Conservation (phyloP, 2,797 vertebrate species). For the Gobionotothen gibberifrons region DNA sequence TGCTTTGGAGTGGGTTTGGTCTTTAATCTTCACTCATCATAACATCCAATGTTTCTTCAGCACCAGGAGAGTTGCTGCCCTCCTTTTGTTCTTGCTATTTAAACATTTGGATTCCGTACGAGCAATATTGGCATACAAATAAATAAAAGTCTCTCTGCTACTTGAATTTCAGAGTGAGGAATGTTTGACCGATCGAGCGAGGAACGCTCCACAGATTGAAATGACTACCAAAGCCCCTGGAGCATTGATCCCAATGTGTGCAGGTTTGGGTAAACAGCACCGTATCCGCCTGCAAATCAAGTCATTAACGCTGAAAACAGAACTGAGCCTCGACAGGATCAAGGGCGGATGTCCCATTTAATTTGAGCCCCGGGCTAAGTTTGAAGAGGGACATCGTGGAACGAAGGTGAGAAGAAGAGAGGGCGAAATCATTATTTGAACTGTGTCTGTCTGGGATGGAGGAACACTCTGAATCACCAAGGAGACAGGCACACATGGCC, state of each 20-base stretch:
- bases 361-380: conserved; percentile 51
- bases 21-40: conserved; percentile 42
- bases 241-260: conserved; percentile 82
- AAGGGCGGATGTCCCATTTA: conserved; percentile 68
- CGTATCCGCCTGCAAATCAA: conserved; percentile 82
- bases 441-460: conserved; percentile 46
- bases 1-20: conserved; percentile 2
- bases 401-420: conserved; percentile 44
- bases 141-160: conserved; percentile 48
- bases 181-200: conserved; percentile 55
- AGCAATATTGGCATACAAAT: conserved; percentile 28
- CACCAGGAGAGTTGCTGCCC: conserved; percentile 17
- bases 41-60: conserved; percentile 6
- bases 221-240: conserved; percentile 70
- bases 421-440: conserved; percentile 67
- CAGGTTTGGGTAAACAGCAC: conserved; percentile 82
- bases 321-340: conserved; percentile 66
- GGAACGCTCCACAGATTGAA: conserved; percentile 71
- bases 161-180: conserved; percentile 73
- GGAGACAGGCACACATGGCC: conserved; percentile 51
- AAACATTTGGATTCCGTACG: conserved; percentile 52
- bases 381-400: conserved; percentile 48
- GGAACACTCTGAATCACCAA: conserved; percentile 55
- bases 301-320: conserved; percentile 84
- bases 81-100: conserved; percentile 53